Percentiles rank a stretch among this genome's conserved stretches.
Conservation (phyloP, 2,113 vertebrate genomes). For the Oceanodroma tethys region DNA sequence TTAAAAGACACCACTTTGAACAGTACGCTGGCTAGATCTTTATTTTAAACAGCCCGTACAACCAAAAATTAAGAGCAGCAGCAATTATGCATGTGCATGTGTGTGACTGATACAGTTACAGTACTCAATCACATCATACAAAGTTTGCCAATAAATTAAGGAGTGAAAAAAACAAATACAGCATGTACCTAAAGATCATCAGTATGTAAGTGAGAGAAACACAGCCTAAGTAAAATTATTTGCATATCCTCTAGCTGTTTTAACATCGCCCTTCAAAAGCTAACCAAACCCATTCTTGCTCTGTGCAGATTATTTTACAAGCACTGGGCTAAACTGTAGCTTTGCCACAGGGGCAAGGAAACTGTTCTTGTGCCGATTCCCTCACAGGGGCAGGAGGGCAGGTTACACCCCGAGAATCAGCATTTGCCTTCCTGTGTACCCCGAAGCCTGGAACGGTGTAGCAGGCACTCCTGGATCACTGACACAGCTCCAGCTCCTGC, state of each 20-base stretch:
- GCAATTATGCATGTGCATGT: conserved; percentile 3
- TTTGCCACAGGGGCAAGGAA: not conserved
- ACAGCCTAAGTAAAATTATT: conserved; percentile 4
- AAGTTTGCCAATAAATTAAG: conserved; percentile 43
- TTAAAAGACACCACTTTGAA: not conserved
- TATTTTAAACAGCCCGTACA: conserved; percentile 49
- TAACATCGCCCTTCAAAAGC: not conserved
- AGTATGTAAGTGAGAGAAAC: conserved; percentile 22
- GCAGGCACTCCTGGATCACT: not conserved
- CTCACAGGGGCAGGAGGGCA: not conserved
- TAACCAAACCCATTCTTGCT: not conserved
- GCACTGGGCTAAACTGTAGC: not conserved
- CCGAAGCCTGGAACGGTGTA: not conserved
- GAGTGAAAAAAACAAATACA: conserved; percentile 32
- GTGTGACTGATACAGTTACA: not conserved
- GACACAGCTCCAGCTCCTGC: not conserved
- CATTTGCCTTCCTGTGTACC: not conserved
- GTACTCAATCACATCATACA: not conserved
- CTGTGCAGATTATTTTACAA: not conserved
- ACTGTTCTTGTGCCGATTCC: not conserved
- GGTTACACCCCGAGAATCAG: not conserved
- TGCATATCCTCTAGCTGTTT: conserved; percentile 26
- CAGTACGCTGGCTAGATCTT: conserved; percentile 21
- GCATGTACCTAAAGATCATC: conserved; percentile 40
- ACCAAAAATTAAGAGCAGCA: conserved; percentile 30